Conservation (phyloP, 2,113 vertebrate species). For the Tringa solitaria region DNA sequence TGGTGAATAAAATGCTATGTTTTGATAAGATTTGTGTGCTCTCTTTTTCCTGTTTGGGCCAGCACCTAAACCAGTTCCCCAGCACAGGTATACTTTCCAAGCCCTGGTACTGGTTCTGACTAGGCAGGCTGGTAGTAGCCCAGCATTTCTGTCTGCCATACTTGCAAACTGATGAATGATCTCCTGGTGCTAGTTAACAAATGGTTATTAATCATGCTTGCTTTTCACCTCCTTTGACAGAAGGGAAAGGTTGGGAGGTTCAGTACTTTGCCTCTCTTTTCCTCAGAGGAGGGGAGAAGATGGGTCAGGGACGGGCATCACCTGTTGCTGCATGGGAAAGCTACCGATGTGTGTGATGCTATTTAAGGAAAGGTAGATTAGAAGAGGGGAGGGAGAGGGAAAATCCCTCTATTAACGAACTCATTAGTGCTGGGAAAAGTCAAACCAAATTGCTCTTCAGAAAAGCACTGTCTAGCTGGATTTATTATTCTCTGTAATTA, state of each 20-base stretch:
- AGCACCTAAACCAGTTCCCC: not conserved
- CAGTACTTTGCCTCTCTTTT: not conserved
- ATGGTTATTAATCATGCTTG: slow-evolving; percentile 4
- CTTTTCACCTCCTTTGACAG: not conserved
- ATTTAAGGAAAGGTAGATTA: slow-evolving; percentile 29
- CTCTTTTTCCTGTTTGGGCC: not conserved
- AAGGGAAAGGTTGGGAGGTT: not conserved
- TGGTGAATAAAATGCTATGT: not conserved
- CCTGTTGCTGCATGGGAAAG: not conserved
- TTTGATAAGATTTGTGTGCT: not conserved
- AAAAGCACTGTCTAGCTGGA: slow-evolving; percentile 25
- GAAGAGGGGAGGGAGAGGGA: not conserved
- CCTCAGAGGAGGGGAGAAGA: not conserved
- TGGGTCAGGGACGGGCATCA: not conserved
- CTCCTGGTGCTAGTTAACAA: not conserved
- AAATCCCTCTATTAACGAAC: slow-evolving; percentile 48
- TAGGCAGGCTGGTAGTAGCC: not conserved
- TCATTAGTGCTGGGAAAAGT: slow-evolving; percentile 47
- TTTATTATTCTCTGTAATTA: slow-evolving; percentile 54
- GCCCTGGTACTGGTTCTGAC: not conserved
- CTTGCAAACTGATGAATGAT: not conserved
- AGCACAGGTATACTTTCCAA: not conserved
- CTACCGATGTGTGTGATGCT: not conserved
- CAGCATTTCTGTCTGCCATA: not conserved
- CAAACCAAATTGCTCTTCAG: slow-evolving; percentile 31